Conservation (phyloP, 2,888 invertebrate genomes). For the Platerodrilus igneus region DNA sequence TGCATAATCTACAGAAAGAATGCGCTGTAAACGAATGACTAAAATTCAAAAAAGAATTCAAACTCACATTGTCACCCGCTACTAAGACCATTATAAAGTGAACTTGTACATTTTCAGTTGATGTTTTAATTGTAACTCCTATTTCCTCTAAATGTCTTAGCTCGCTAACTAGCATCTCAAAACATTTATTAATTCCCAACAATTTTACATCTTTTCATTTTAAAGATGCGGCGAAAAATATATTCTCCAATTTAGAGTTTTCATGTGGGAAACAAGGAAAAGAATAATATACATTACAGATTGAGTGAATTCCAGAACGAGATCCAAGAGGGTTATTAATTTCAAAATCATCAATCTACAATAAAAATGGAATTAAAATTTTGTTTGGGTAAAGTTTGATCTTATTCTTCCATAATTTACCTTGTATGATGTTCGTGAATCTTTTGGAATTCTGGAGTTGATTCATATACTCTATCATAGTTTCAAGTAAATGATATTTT, state of each 20-base stretch:
- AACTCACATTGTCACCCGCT: conserved; percentile 14
- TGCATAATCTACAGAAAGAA: too few species aligned
- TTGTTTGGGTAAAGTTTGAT: conserved; percentile 22
- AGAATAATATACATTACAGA: conserved; percentile 29
- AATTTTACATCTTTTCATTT: conserved; percentile 27
- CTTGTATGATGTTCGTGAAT: conserved; percentile 27
- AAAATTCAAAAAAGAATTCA: too few species aligned
- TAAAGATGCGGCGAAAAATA: conserved; percentile 22
- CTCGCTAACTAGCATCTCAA: conserved; percentile 16
- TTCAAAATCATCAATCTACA: conserved; percentile 32
- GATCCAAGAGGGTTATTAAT: conserved; percentile 32
- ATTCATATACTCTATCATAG: conserved; percentile 12
- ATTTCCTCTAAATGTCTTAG: conserved; percentile 9
- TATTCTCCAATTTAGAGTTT: conserved; percentile 29
- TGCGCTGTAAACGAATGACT: too few species aligned
- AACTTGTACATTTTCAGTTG: conserved; percentile 9
- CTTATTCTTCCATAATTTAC: conserved; percentile 30
- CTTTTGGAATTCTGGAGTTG: conserved; percentile 4
- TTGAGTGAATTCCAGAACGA: conserved; percentile 23
- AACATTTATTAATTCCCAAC: conserved; percentile 23
- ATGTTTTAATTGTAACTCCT: conserved; percentile 3
- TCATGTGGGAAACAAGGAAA: conserved; percentile 27
- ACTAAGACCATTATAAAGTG: conserved; percentile 18
- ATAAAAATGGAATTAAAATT: conserved; percentile 25
- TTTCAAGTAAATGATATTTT: conserved; percentile 11